These are phyloP conservation scores for Eupithecia subfuscata DNA, from an alignment of 2,888 invertebrate species.

Conservation along the genomic window DNA sequence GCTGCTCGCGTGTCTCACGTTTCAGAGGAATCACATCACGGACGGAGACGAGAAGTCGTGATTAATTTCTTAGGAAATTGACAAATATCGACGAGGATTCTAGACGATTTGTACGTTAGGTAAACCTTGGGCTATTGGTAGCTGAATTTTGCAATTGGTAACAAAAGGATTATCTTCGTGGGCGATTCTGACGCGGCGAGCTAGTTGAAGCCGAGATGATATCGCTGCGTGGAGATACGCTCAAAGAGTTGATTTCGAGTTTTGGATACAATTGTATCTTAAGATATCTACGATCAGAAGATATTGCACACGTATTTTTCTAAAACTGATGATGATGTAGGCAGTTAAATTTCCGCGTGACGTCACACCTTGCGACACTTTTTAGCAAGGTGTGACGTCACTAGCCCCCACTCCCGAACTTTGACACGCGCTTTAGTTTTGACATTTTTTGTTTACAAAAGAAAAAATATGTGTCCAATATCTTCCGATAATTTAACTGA, in stretches of 20 bases:
- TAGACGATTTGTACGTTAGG: background rate
- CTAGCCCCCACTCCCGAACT: no score
- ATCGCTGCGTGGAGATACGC: background rate
- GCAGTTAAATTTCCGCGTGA: no score
- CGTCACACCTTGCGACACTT: no score
- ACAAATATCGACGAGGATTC: background rate
- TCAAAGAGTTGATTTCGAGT: background rate
- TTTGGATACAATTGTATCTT: no score
- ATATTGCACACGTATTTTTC: no score
- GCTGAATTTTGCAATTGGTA: background rate
- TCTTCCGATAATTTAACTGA: no score
- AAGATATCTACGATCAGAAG: no score
- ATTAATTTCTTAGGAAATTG: conserved; percentile 2
- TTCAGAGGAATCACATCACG: conserved; percentile 1
- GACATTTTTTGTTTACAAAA: no score
- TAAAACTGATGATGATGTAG: no score
- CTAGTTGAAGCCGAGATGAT: background rate
- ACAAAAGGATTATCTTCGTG: background rate
- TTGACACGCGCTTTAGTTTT: no score
- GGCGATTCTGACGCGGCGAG: background rate
- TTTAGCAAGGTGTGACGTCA: no score
- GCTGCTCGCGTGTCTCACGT: background rate
- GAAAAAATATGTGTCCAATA: no score
- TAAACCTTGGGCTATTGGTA: background rate
- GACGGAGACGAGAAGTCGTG: background rate